Percentiles rank a stretch among this genome's conserved stretches.
Evolutionary conservation across 2,888 invertebrate species (phyloP).

Genomic region (Conus canariensis): DNA sequence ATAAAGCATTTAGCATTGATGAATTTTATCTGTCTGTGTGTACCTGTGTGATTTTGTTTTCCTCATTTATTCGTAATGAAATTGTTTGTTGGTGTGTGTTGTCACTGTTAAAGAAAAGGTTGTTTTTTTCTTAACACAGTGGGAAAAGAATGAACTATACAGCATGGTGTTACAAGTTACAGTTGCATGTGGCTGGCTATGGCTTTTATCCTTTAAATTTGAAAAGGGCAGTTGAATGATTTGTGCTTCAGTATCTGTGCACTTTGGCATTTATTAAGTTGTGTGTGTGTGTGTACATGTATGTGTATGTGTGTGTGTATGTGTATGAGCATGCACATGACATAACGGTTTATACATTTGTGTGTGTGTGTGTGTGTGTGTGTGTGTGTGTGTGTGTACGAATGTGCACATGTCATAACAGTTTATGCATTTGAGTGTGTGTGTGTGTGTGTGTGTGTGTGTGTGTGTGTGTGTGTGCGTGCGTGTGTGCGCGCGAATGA

Average conservation of each 20-base stretch:
- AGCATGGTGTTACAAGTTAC: not conserved
- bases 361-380: not conserved
- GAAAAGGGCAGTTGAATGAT: too few relatives aligned
- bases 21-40: too few relatives aligned
- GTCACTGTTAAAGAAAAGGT: too few relatives aligned
- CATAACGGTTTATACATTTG: not conserved
- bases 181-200: not conserved
- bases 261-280: not conserved
- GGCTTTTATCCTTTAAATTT: too few relatives aligned
- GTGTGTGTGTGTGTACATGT: constrained; percentile 12
- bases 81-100: too few relatives aligned
- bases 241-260: not conserved
- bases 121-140: too few relatives aligned
- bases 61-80: not conserved
- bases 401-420: not conserved
- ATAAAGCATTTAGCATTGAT: too few relatives aligned
- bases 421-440: not conserved
- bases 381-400: constrained; percentile 12
- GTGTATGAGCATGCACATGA: not conserved
- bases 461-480: not conserved
- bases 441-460: not conserved
- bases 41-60: not conserved
- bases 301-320: constrained; percentile 11
- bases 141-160: too few relatives aligned
- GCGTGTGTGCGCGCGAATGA: not conserved